Evolutionary conservation across 2,113 vertebrate genomes (phyloP), one percentile per base, ranked within the genome.

Genomic region (Sisor rabdophorus): DNA sequence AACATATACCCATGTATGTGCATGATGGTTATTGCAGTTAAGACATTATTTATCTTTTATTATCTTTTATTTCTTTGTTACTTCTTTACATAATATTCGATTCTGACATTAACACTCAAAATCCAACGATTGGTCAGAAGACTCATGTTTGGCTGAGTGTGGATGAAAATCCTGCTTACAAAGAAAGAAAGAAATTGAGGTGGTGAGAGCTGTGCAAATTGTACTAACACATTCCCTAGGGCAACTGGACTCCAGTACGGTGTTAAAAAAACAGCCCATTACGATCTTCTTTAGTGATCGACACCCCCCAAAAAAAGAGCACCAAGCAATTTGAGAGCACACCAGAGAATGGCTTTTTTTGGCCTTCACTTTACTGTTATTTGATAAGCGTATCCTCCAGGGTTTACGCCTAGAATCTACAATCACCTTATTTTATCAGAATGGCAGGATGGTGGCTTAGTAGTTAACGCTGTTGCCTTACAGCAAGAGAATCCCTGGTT

Each of bases 261-360:
- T 48, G n/a, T 48, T 32, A 11, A 63, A 65, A 65, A 65, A 65
- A 44, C 5, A 22, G 2, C 11, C 22, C 20, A 22, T 44, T 26
- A 22, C 48, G 44, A 48, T 48, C 22, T 48, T 16, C 40, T 26
- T 67, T 67, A 6, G 47, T 48, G 20, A 65, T 67, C n/a, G 44
- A 48, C 64, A 67, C 64, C 64, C 15, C n/a, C n/a, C n/a, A n/a
- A 48, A 67, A 44, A 67, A 48, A 16, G 16, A 68, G 47, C 24
- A 28, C 15, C 12, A 24, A 67, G 15, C 12, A 67, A 67, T 44
- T 44, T n/a, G n/a, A n/a, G n/a, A n/a, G n/a, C n/a, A n/a, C 2
- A 68, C 22, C 44, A 28, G 44, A 65, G n/a, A 44, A 44, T 47
- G 32, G n/a, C 20, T 65, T 36, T 20, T 15, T 36, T 47, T 65